Conservation (phyloP, 2,888 invertebrate genomes). For the Latrodectus elegans region DNA sequence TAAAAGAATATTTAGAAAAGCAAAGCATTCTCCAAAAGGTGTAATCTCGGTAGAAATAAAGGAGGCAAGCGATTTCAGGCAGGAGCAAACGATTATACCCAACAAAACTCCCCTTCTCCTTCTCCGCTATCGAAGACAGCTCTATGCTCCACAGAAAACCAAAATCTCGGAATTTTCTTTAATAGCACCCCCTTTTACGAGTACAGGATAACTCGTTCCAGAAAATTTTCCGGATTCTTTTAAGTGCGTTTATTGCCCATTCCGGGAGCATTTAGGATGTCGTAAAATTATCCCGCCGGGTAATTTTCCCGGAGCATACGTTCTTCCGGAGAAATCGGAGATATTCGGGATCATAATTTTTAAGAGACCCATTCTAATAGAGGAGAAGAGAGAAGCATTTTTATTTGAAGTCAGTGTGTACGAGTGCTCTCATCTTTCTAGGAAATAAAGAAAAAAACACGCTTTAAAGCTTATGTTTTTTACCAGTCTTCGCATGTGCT, state of each 20-base stretch:
- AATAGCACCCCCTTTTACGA: constrained; percentile 30
- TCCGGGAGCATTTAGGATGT: constrained; percentile 58
- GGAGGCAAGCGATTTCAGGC: not conserved
- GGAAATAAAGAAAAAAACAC: constrained; percentile 3
- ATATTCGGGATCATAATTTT: constrained; percentile 51
- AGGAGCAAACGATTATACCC: not conserved
- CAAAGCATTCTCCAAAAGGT: not conserved
- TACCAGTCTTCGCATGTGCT: too few species aligned
- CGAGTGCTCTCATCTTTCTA: not conserved
- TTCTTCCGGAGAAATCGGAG: constrained; percentile 10
- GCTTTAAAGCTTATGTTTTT: too few species aligned
- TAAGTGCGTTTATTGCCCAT: constrained; percentile 58
- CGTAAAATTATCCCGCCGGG: constrained; percentile 55
- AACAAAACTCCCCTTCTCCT: not conserved
- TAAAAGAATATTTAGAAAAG: not conserved
- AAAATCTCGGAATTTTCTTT: constrained; percentile 55
- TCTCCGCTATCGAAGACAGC: constrained; percentile 7
- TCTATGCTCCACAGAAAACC: constrained; percentile 9
- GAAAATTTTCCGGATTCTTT: constrained; percentile 58
- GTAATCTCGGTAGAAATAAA: not conserved
- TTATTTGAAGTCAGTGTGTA: not conserved
- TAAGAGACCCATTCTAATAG: constrained; percentile 38
- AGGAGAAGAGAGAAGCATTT: not conserved
- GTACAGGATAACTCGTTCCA: constrained; percentile 38
- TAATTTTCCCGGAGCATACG: constrained; percentile 43